Evolutionary conservation across 2,888 invertebrate species (phyloP), one percentile per base, ranked within the genome.

Genomic region (Eupelmus urozonus): DNA sequence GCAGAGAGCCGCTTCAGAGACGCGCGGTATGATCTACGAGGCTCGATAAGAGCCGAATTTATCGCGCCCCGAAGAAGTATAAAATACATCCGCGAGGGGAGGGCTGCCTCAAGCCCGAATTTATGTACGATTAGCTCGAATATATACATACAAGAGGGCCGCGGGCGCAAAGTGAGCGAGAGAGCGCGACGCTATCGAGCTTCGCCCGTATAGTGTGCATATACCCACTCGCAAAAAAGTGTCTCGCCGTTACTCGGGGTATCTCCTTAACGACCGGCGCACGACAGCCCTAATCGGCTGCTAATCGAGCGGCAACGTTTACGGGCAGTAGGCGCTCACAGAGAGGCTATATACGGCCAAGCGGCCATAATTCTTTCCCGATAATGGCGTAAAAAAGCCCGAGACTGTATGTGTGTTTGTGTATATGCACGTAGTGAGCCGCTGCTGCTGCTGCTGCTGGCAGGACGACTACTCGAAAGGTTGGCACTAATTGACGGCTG

Each of bases 271-370:
- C 85, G 83, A 74, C 77, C 75, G 82, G 85, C 72, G 82, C 84
- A 81, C 83, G 87, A 86, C 85, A 85, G 84, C 82, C 83, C 84
- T 87, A 86, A 87, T 87, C 87, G 87, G 82, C 82, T 82, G 85
- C 85, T 87, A 87, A 87, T 87, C 86, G 85, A 82, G 82, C 84
- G 80, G 63, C 74, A 76, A 60, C 73, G 69, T 78, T 78, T 71
- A 73, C 59, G 57, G 49, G 49, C 57, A n/a, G 57, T 20, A 16
- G 7, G 45, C 16, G 16, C 16, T 45, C 45, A 16, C 13, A 7
- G 45, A 80, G 81, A 81, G 45, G 77, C 83, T 53, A 59, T 60
- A 69, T 69, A 85, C 49, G 75, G 67, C 51, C 25, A 78, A 81
- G 42, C 23, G 18, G 57, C 75, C 60, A 29, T 79, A 79, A 79